Conservation (phyloP, 2,113 vertebrate genomes). For the Edolisoma coerulescens region DNA sequence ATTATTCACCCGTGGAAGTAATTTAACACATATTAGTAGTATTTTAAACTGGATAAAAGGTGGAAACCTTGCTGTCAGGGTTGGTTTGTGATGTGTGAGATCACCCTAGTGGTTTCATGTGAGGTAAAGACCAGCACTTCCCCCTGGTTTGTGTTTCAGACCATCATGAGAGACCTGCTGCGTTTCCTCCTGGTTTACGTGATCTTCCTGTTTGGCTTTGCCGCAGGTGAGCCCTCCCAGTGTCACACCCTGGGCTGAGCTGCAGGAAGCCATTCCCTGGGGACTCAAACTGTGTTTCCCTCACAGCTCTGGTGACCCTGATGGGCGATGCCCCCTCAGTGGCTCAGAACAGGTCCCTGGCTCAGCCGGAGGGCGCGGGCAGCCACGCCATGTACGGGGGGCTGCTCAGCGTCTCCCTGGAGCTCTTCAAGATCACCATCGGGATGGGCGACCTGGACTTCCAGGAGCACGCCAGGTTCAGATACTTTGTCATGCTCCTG, state of each 20-base stretch:
- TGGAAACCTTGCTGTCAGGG: background rate
- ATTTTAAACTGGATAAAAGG: background rate
- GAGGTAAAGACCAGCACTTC: background rate
- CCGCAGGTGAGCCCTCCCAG: conserved; percentile 85
- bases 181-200: conserved; percentile 90
- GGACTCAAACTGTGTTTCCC: background rate
- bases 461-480: conserved; percentile 81
- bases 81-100: background rate
- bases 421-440: conserved; percentile 97
- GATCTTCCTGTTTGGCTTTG: conserved; percentile 94
- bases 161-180: conserved; percentile 89
- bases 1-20: background rate
- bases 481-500: conserved; percentile 83
- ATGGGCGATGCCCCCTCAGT: conserved; percentile 61
- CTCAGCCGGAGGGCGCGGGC: background rate
- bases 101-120: background rate
- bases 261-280: background rate
- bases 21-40: background rate
- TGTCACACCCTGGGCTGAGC: too few species aligned
- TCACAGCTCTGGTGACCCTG: conserved; percentile 83
- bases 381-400: conserved; percentile 59
- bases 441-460: conserved; percentile 97
- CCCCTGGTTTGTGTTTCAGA: conserved; percentile 71
- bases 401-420: conserved; percentile 79
- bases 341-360: background rate